Evolutionary conservation across 2,797 vertebrate species (phyloP).

Genomic region (Enteromius paludinosus): DNA sequence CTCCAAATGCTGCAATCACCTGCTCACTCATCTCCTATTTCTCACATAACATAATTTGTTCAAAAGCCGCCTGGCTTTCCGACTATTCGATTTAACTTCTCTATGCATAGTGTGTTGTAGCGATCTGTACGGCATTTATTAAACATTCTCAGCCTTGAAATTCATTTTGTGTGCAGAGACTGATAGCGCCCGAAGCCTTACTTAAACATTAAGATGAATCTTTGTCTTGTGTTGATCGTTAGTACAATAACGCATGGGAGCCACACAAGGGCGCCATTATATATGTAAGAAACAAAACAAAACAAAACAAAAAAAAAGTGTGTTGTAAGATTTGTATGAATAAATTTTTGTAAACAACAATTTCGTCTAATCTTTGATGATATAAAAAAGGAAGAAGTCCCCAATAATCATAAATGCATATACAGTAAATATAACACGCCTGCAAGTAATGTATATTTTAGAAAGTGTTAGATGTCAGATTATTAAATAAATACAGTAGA

Average conservation of each 20-base stretch:
- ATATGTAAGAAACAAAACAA: constrained; percentile 82
- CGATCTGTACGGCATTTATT: constrained; percentile 79
- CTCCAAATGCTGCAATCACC: constrained; percentile 99
- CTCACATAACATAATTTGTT: constrained; percentile 71
- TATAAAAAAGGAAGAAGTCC: not conserved
- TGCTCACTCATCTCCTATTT: constrained; percentile 88
- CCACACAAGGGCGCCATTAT: constrained; percentile 88
- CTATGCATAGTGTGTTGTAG: constrained; percentile 80
- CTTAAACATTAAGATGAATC: constrained; percentile 65
- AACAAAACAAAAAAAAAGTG: constrained; percentile 69
- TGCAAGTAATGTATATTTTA: not conserved
- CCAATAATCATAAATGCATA: not conserved
- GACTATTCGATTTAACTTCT: constrained; percentile 83
- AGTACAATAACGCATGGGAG: constrained; percentile 84
- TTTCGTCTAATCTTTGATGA: constrained; percentile 91
- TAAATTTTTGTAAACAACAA: constrained; percentile 99
- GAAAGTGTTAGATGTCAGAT: not conserved
- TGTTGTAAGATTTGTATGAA: constrained; percentile 99
- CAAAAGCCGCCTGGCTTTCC: constrained; percentile 63
- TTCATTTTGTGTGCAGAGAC: constrained; percentile 81
- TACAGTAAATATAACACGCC: not conserved
- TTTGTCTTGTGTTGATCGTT: constrained; percentile 78
- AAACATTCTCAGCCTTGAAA: constrained; percentile 72
- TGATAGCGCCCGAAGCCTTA: constrained; percentile 95
- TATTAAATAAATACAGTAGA: not conserved